Evolutionary conservation across 1,140 invertebrate species (phyloP).

Genomic region (Nephila pilipes): DNA sequence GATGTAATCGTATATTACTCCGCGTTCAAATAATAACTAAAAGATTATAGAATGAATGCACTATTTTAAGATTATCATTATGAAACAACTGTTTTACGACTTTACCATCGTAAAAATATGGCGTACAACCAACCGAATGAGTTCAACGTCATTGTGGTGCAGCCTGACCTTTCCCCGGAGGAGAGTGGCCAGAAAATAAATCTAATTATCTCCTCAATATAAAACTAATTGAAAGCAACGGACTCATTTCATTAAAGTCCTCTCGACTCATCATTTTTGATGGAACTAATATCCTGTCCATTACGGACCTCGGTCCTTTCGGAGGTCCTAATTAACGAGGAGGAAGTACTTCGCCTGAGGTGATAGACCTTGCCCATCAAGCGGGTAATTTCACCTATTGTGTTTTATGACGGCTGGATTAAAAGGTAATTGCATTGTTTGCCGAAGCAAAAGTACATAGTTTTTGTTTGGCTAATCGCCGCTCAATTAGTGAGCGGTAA

Average conservation of each 20-base stretch:
- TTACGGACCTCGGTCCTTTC: not conserved
- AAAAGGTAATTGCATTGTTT: not conserved
- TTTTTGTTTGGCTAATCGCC: no score
- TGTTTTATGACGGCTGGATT: not conserved
- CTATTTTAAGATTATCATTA: no score
- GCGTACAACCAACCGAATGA: not conserved
- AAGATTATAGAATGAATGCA: no score
- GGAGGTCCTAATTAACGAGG: not conserved
- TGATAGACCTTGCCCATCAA: not conserved
- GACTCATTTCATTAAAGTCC: conserved; percentile 16
- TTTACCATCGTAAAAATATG: no score
- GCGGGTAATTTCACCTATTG: not conserved
- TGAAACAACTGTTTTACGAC: no score
- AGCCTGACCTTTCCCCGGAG: not conserved
- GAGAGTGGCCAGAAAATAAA: not conserved
- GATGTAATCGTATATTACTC: no score
- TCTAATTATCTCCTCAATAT: conserved; percentile 31
- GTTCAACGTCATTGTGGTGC: not conserved
- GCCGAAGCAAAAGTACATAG: not conserved
- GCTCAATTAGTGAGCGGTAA: no score
- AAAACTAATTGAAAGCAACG: conserved; percentile 45
- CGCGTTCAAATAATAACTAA: no score
- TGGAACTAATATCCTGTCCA: not conserved
- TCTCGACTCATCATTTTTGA: no score
- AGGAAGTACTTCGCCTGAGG: not conserved